Conservation (phyloP, 2,113 vertebrate species). For the Saguinus imperator region DNA sequence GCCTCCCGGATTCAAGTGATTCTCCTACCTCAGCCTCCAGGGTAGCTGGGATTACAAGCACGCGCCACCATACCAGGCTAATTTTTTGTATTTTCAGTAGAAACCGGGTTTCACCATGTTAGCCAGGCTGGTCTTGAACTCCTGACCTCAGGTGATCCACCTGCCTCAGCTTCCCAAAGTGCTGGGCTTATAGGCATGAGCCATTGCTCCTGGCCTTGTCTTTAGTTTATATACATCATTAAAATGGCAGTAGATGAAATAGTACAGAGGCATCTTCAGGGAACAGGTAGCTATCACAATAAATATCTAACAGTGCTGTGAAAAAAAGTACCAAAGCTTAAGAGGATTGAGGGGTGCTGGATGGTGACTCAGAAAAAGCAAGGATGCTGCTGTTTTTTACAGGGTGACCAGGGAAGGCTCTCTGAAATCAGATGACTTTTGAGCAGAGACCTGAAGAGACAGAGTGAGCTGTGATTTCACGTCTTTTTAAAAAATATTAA, state of each 20-base stretch:
- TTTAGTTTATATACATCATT: too few species aligned
- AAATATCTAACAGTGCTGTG: background rate
- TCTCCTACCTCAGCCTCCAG: too few species aligned
- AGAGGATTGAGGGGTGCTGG: background rate
- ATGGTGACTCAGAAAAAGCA: background rate
- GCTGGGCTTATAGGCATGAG: too few species aligned
- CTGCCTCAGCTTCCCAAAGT: too few species aligned
- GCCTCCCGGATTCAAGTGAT: too few species aligned
- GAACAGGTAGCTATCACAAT: background rate
- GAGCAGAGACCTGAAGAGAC: background rate
- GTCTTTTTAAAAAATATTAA: background rate
- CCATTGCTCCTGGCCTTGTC: too few species aligned
- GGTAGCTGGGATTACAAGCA: too few species aligned
- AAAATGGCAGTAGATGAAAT: background rate
- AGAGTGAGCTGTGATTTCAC: background rate
- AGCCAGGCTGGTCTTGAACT: too few species aligned
- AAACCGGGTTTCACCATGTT: too few species aligned
- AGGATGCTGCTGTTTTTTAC: rapidly evolving
- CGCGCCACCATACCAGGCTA: too few species aligned
- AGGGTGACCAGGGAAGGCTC: background rate
- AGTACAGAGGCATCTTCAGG: background rate
- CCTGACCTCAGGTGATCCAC: too few species aligned
- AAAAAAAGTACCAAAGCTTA: background rate
- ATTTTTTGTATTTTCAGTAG: too few species aligned
- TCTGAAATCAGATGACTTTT: background rate